Percentiles rank a stretch among this genome's conserved stretches.
These are phyloP conservation scores for Siniperca undulata DNA, from an alignment of 2,797 vertebrate genomes.

Conservation along the genomic window DNA sequence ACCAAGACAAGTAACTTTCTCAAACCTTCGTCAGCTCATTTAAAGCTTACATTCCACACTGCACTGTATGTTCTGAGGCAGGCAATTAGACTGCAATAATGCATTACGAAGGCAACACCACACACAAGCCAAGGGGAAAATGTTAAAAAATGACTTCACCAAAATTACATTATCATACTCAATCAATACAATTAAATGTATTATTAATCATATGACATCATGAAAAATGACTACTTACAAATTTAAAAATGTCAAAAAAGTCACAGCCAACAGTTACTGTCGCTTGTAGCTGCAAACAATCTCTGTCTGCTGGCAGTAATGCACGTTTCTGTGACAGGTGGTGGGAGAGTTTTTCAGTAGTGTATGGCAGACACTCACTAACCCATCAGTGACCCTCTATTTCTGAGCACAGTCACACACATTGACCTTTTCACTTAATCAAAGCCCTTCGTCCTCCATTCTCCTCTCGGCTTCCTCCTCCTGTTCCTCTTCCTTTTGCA, in stretches of 20 bases:
- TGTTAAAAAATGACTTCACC: no score
- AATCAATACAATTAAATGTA: no score
- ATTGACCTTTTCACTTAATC: slow-evolving; percentile 62
- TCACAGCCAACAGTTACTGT: not conserved
- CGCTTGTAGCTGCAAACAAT: not conserved
- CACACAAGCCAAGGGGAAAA: no score
- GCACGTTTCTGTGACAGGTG: not conserved
- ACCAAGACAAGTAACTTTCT: not conserved
- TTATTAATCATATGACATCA: no score
- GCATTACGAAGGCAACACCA: no score
- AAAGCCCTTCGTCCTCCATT: slow-evolving; percentile 28
- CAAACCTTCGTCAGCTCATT: slow-evolving; percentile 9
- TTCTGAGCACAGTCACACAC: slow-evolving; percentile 40
- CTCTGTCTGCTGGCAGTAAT: no score
- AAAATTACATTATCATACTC: no score
- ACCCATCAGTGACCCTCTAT: slow-evolving; percentile 42
- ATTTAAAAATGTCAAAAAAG: no score
- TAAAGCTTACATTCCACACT: not conserved
- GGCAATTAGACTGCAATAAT: no score
- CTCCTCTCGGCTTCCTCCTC: slow-evolving; percentile 27
- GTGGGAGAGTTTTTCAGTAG: not conserved
- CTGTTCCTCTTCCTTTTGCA: slow-evolving; percentile 50
- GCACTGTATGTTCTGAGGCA: no score
- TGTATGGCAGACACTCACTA: slow-evolving; percentile 20
- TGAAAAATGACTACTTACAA: no score